Percentiles rank a stretch among this genome's conserved stretches.
These are phyloP conservation scores for Peucedramus taeniatus DNA, from an alignment of 2,113 vertebrate species.

Conservation along the genomic window DNA sequence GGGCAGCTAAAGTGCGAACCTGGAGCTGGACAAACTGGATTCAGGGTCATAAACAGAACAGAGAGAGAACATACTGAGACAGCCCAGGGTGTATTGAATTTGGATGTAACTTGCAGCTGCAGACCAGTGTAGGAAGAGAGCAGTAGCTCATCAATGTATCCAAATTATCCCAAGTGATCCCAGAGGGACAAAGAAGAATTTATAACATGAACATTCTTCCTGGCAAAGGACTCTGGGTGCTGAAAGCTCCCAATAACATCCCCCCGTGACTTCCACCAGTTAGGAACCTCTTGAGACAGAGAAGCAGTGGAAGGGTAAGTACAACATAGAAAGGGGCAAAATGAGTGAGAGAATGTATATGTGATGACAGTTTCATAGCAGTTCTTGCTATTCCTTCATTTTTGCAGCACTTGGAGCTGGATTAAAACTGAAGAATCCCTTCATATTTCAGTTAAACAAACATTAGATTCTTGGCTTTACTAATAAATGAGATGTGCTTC, in stretches of 20 bases:
- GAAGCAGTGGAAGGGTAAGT: not conserved
- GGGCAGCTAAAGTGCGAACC: not conserved
- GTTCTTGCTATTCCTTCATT: not conserved
- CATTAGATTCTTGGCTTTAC: not conserved
- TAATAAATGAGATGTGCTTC: not conserved
- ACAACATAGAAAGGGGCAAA: not conserved
- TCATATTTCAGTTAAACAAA: not conserved
- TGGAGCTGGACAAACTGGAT: not conserved
- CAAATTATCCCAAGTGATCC: not conserved
- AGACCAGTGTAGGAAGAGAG: not conserved
- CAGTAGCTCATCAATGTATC: not conserved
- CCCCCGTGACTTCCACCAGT: fast-evolving
- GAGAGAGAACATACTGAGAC: not conserved
- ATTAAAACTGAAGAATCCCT: not conserved
- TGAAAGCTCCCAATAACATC: not conserved
- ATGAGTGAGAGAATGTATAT: fast-evolving
- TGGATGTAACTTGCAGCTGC: not conserved
- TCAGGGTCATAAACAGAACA: not conserved
- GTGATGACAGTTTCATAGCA: not conserved
- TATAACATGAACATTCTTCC: not conserved
- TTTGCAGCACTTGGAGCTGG: not conserved
- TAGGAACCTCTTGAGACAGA: not conserved
- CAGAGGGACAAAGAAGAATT: not conserved
- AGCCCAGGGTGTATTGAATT: not conserved
- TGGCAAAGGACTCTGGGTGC: not conserved